Percentiles rank a stretch among this genome's conserved stretches.
These are phyloP conservation scores for Erpobdella octoculata DNA, from an alignment of 2,888 invertebrate species.

Conservation along the genomic window DNA sequence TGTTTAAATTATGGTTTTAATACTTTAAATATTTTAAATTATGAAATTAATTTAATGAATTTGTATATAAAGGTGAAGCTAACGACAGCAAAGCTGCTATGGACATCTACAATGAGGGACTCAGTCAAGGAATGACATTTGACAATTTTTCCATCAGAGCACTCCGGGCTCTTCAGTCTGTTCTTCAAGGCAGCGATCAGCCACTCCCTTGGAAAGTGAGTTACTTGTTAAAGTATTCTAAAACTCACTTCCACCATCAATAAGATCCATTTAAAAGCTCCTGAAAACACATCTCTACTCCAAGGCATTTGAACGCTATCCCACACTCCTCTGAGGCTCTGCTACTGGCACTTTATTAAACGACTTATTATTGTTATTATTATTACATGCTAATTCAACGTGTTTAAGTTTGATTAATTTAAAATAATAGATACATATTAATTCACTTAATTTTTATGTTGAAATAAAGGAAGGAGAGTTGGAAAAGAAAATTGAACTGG, in stretches of 20 bases:
- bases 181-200: constrained; percentile 8
- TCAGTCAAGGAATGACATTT: constrained; percentile 10
- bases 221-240: background rate
- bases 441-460: no score
- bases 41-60: background rate
- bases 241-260: no score
- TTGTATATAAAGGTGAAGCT: constrained; percentile 18
- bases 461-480: constrained; percentile 16
- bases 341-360: no score
- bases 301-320: no score
- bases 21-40: background rate
- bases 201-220: constrained; percentile 27
- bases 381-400: no score
- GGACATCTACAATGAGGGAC: constrained; percentile 9
- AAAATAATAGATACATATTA: no score
- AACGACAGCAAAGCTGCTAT: constrained; percentile 12
- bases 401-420: no score
- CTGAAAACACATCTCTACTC: no score
- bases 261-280: no score
- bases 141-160: constrained; percentile 21
- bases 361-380: no score
- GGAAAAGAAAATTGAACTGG: constrained; percentile 4
- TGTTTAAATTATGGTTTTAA: no score
- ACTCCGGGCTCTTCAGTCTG: constrained; percentile 11
- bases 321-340: no score